Evolutionary conservation across 2,888 invertebrate genomes (phyloP).

Genomic region (Coenonympha arcania): DNA sequence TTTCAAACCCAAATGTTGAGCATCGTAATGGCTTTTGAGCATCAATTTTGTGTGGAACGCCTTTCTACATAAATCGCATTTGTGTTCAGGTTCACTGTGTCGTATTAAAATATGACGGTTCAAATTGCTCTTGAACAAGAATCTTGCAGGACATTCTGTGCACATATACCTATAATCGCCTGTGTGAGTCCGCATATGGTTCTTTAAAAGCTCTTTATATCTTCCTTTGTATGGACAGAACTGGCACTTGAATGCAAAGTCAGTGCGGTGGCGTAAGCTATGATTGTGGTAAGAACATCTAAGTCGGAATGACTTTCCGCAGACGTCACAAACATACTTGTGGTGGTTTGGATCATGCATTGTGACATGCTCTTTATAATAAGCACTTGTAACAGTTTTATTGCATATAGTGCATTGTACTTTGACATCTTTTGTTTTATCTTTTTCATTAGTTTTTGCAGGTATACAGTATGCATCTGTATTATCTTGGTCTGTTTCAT

Average conservation of each 20-base stretch:
- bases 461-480: neutral
- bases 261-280: conserved; percentile 36
- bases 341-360: conserved; percentile 40
- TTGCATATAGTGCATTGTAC: conserved; percentile 38
- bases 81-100: conserved; percentile 42
- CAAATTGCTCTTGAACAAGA: conserved; percentile 43
- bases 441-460: neutral
- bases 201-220: conserved; percentile 36
- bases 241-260: conserved; percentile 38
- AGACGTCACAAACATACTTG: conserved; percentile 40
- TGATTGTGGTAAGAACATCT: conserved; percentile 42
- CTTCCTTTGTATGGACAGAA: conserved; percentile 40
- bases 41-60: conserved; percentile 42
- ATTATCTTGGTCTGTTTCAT: conserved; percentile 1
- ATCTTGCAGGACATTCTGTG: conserved; percentile 42
- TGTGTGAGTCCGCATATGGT: conserved; percentile 40
- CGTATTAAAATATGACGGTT: conserved; percentile 39
- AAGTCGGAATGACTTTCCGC: conserved; percentile 40
- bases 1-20: conserved; percentile 45
- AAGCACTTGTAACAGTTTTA: conserved; percentile 36
- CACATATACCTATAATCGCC: conserved; percentile 45
- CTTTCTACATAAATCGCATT: conserved; percentile 43
- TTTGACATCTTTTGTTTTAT: conserved; percentile 24
- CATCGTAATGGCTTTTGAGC: conserved; percentile 41
- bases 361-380: conserved; percentile 37